Evolutionary conservation across 2,797 vertebrate genomes (phyloP).

Genomic region (Oryzias dopingdopingensis): DNA sequence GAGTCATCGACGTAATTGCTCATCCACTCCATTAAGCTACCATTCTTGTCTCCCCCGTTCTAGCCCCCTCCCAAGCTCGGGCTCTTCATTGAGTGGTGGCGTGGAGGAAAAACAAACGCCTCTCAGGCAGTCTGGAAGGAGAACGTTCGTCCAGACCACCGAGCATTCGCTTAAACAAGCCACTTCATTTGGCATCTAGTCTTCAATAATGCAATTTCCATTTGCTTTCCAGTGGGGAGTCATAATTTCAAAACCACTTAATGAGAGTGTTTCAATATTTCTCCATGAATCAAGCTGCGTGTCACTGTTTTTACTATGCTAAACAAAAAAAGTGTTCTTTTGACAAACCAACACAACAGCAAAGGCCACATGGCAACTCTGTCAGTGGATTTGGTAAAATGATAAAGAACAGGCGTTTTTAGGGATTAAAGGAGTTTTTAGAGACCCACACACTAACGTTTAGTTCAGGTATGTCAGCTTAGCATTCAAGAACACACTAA

Average conservation of each 20-base stretch:
- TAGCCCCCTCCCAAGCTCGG: background rate
- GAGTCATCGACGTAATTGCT: constrained; percentile 53
- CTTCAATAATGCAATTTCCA: constrained; percentile 26
- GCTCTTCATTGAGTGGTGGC: constrained; percentile 26
- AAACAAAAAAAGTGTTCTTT: no score
- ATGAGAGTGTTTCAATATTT: constrained; percentile 39
- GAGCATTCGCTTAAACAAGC: constrained; percentile 36
- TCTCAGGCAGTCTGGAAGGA: background rate
- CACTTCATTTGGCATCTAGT: constrained; percentile 33
- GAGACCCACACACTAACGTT: no score
- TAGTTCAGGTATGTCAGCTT: no score
- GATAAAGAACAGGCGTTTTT: no score
- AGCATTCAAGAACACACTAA: no score
- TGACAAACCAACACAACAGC: no score
- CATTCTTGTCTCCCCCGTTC: constrained; percentile 30
- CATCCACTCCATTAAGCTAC: constrained; percentile 64
- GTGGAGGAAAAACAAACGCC: constrained; percentile 17
- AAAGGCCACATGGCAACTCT: no score
- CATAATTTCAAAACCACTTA: constrained; percentile 48
- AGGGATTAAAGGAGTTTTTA: no score
- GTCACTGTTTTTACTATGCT: background rate
- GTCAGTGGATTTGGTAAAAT: no score
- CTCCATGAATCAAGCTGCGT: constrained; percentile 27
- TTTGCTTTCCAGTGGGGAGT: constrained; percentile 33
- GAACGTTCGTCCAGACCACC: constrained; percentile 16